These are phyloP conservation scores for Hecatera dysodea DNA, from an alignment of 2,888 invertebrate species.

Conservation along the genomic window DNA sequence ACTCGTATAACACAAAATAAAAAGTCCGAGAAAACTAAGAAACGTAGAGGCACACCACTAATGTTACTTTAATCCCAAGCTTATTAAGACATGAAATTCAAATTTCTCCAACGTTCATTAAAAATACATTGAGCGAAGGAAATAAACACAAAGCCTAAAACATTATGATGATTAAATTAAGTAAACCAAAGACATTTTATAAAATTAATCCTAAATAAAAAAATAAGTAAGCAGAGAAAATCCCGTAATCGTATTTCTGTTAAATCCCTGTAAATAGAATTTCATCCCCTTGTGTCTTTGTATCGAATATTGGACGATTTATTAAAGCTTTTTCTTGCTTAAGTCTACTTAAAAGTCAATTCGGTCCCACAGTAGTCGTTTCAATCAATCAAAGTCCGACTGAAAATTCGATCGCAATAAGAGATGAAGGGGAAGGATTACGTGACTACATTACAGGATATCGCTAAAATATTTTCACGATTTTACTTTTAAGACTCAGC, in stretches of 20 bases:
- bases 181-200: slow-evolving; percentile 60
- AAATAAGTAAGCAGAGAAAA: slow-evolving; percentile 68
- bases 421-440: slow-evolving; percentile 86
- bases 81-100: slow-evolving; percentile 51
- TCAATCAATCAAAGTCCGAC: slow-evolving; percentile 88
- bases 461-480: slow-evolving; percentile 70
- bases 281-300: slow-evolving; percentile 82
- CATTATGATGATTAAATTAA: slow-evolving; percentile 51
- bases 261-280: slow-evolving; percentile 81
- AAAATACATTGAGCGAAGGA: slow-evolving; percentile 43
- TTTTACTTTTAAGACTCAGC: slow-evolving; percentile 31
- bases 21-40: slow-evolving; percentile 18
- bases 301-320: slow-evolving; percentile 84
- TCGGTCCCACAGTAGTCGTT: slow-evolving; percentile 80
- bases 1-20: slow-evolving; percentile 2
- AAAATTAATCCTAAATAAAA: slow-evolving; percentile 67
- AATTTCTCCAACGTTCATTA: slow-evolving; percentile 53
- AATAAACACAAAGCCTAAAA: slow-evolving; percentile 54
- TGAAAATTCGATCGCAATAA: slow-evolving; percentile 88
- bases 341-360: slow-evolving; percentile 87
- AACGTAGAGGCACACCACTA: slow-evolving; percentile 2
- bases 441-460: slow-evolving; percentile 83
- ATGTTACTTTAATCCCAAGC: slow-evolving; percentile 24
- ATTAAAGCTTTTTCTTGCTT: slow-evolving; percentile 83
- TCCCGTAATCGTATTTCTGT: slow-evolving; percentile 78